Evolutionary conservation across 2,797 vertebrate genomes (phyloP).

Genomic region (Danio jaintianensis): DNA sequence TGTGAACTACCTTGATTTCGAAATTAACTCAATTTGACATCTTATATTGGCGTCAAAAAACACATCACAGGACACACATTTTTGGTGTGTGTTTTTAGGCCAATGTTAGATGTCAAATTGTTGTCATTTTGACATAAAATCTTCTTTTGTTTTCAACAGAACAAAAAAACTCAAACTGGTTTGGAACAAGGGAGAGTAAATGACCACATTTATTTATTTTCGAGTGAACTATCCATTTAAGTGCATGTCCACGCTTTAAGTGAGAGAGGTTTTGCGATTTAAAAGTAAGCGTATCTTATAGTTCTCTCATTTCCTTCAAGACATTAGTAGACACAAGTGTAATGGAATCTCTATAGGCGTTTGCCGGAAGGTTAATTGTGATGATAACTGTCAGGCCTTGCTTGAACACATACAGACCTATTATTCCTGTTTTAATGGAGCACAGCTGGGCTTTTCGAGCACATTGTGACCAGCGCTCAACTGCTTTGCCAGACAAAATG

Average conservation of each 20-base stretch:
- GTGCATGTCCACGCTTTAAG: background rate
- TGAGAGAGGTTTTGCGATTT: background rate
- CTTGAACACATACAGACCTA: conserved; percentile 20
- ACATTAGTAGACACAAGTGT: conserved; percentile 38
- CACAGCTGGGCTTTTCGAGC: conserved; percentile 38
- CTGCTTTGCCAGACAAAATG: conserved; percentile 14
- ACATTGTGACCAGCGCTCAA: background rate
- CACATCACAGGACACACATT: no score
- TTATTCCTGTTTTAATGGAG: conserved; percentile 42
- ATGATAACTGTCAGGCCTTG: conserved; percentile 32
- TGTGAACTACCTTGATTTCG: no score
- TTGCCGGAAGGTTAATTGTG: conserved; percentile 40
- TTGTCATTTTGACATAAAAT: no score
- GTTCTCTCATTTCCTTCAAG: background rate
- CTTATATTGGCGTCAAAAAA: no score
- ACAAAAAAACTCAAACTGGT: no score
- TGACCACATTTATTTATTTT: background rate
- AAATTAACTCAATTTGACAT: no score
- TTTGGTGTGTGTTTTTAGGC: no score
- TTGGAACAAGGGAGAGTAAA: background rate
- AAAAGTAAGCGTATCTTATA: conserved; percentile 5
- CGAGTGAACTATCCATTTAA: background rate
- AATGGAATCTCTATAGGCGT: conserved; percentile 38
- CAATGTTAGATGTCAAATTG: no score
- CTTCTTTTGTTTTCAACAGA: no score